Percentiles rank a stretch among this genome's conserved stretches.
Conservation (phyloP, 1,140 invertebrate genomes). For the Stratiolaelaps scimitus region DNA sequence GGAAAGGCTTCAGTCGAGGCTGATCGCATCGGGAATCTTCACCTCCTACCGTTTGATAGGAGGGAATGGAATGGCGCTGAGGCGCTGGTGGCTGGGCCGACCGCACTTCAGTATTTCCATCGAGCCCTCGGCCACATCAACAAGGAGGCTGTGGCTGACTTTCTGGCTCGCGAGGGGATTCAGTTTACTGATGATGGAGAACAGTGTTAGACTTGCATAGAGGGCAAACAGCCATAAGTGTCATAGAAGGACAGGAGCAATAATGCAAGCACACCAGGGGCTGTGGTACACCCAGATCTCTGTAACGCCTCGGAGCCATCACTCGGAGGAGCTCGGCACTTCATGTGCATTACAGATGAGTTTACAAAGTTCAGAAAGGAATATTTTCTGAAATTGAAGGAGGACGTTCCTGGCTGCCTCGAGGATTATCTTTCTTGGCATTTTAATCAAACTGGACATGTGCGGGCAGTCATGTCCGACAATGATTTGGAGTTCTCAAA, state of each 20-base stretch:
- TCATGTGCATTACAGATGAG: conserved; percentile 34
- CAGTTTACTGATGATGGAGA: no score
- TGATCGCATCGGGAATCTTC: no score
- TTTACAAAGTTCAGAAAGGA: conserved; percentile 29
- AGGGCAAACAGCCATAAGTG: conserved; percentile 23
- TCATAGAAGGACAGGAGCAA: conserved; percentile 1
- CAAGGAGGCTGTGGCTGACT: no score
- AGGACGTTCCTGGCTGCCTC: neutral
- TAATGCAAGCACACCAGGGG: neutral
- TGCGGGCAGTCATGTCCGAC: neutral
- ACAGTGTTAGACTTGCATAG: no score
- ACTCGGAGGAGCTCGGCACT: conserved; percentile 31
- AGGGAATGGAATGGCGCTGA: no score
- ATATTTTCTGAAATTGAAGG: conserved; percentile 32
- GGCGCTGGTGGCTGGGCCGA: no score
- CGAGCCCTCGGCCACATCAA: no score
- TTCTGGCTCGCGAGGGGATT: no score
- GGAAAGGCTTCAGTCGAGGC: no score
- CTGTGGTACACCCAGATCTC: neutral
- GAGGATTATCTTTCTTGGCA: neutral
- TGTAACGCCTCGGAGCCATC: neutral
- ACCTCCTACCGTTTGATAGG: no score
- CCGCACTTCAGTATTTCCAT: no score
- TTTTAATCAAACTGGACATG: neutral
- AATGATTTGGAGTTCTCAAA: neutral